Conservation (phyloP, 2,797 vertebrate genomes). For the Neopelma chrysocephalum region DNA sequence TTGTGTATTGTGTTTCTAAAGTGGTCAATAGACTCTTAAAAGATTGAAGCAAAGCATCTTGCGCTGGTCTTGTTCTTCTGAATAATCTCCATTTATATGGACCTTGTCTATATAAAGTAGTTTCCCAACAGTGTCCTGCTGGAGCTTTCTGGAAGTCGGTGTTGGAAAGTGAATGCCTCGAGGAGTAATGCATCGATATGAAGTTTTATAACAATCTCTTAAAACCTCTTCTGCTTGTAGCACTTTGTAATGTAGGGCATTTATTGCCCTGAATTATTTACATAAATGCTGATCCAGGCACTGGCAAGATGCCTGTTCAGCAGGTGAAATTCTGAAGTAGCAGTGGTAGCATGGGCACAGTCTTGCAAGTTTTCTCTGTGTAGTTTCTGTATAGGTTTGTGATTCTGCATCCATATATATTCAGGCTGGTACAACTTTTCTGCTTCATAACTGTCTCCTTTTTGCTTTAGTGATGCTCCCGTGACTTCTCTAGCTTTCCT, state of each 20-base stretch:
- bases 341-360: not conserved
- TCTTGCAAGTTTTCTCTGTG: not conserved
- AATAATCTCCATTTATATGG: not conserved
- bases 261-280: not conserved
- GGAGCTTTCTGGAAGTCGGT: not conserved
- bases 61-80: not conserved
- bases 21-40: not conserved
- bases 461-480: not conserved
- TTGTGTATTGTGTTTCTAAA: not conserved
- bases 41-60: not conserved
- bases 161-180: not conserved
- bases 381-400: not conserved
- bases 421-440: not conserved
- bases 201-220: not conserved
- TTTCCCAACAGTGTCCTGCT: not conserved
- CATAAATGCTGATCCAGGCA: not conserved
- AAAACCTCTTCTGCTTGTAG: not conserved
- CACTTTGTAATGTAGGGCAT: not conserved
- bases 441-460: rapidly evolving
- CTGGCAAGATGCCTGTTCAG: not conserved
- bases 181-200: not conserved
- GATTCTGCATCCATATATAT: not conserved
- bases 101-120: not conserved
- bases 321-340: not conserved
- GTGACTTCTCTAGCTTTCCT: not conserved